Conservation (phyloP, 2,113 vertebrate genomes). For the Dasyurus viverrinus region DNA sequence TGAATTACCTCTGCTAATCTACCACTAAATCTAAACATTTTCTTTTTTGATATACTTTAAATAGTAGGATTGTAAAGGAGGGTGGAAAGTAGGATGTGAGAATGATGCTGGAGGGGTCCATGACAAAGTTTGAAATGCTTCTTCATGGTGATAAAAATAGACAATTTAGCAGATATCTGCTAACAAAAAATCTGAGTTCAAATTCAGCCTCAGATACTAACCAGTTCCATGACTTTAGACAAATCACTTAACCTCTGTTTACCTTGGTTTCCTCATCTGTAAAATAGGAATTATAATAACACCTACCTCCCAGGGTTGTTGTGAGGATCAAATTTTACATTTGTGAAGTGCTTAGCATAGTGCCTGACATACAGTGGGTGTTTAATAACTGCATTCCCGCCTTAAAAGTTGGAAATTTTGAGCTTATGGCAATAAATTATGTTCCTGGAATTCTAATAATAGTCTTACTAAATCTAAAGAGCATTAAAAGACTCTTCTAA, state of each 20-base stretch:
- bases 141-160: background rate
- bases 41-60: no score
- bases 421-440: background rate
- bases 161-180: no score
- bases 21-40: background rate
- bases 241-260: no score
- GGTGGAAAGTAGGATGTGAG: background rate
- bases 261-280: no score
- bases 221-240: background rate
- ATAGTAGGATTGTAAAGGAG: background rate
- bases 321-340: no score
- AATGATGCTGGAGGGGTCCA: background rate
- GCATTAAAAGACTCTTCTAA: no score
- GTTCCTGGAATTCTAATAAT: background rate
- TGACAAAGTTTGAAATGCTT: background rate
- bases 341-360: no score
- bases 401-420: background rate
- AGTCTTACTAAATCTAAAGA: background rate
- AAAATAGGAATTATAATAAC: no score
- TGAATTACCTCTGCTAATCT: background rate
- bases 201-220: background rate
- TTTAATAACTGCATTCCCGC: background rate
- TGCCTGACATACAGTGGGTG: no score
- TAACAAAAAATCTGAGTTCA: background rate
- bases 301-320: no score